Percentiles rank a stretch among this genome's conserved stretches.
Evolutionary conservation across 2,797 vertebrate species (phyloP).

Genomic region (Pipistrellus pipistrellus): DNA sequence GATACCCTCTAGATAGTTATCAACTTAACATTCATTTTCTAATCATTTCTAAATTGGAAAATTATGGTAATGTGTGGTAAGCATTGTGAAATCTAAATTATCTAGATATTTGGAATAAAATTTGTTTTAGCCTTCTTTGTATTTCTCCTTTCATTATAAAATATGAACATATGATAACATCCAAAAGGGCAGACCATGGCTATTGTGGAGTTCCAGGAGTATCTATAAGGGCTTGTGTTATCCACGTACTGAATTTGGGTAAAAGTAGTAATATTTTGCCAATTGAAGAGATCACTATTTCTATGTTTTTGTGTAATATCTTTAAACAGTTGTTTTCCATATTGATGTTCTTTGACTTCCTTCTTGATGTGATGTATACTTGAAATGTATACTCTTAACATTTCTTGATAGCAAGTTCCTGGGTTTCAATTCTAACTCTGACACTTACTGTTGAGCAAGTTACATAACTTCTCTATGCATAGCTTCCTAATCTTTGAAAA

Average conservation of each 20-base stretch:
- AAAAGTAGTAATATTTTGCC: slow-evolving; percentile 38
- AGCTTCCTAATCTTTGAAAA: not conserved
- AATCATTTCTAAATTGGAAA: not conserved
- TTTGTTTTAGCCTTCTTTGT: slow-evolving; percentile 28
- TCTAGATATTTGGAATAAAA: slow-evolving; percentile 21
- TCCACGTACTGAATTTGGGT: slow-evolving; percentile 41
- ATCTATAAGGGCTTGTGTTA: not conserved
- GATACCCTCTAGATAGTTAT: not conserved
- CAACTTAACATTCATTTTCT: slow-evolving; percentile 14
- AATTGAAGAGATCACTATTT: not conserved
- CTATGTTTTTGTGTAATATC: not conserved
- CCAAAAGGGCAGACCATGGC: not conserved
- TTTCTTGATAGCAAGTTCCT: not conserved
- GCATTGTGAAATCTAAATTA: not conserved
- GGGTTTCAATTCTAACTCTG: not conserved
- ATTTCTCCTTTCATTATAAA: slow-evolving; percentile 59
- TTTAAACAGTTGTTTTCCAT: not conserved
- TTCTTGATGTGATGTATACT: not conserved
- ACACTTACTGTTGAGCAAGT: not conserved
- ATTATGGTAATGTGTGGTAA: not conserved
- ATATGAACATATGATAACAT: not conserved
- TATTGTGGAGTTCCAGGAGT: not conserved
- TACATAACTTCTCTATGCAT: not conserved
- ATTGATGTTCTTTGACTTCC: not conserved
- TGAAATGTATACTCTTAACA: not conserved